A percentile compares a stretch with the other conserved stretches of the same genome.
These are phyloP conservation scores for Mionectes macconnelli DNA, from an alignment of 2,113 vertebrate species.

Conservation along the genomic window DNA sequence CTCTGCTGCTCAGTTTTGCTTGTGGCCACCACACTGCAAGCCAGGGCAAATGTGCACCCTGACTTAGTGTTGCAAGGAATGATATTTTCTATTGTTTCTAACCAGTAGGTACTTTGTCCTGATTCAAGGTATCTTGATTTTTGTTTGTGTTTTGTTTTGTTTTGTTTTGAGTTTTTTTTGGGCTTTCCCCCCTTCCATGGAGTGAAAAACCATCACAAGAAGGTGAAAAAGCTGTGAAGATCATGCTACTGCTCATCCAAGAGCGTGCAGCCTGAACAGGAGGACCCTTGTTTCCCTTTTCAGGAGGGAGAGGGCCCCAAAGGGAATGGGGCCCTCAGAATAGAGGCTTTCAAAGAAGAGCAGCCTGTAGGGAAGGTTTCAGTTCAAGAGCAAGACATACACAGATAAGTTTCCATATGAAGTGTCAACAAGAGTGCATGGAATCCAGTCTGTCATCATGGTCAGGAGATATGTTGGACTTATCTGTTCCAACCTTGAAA, in stretches of 20 bases:
- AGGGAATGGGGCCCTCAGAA: background rate
- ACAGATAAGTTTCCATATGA: background rate
- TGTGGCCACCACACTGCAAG: background rate
- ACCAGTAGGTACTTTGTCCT: background rate
- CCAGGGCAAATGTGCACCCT: background rate
- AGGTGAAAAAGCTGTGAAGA: background rate
- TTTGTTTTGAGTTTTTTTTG: background rate
- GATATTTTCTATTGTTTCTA: background rate
- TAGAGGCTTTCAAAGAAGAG: background rate
- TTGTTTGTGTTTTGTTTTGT: background rate
- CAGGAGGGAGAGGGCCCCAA: background rate
- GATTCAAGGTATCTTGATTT: background rate
- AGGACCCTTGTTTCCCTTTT: background rate
- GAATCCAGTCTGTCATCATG: background rate
- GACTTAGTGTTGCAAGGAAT: background rate
- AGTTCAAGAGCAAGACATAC: background rate
- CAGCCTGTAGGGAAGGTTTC: background rate
- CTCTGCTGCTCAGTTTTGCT: background rate
- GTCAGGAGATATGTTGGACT: background rate
- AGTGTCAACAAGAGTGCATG: background rate
- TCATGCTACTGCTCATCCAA: fast-evolving
- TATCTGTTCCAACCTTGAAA: background rate
- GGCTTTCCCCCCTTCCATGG: fast-evolving
- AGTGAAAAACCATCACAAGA: background rate
- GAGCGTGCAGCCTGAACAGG: fast-evolving